A percentile compares a stretch with the other conserved stretches of the same genome.
Evolutionary conservation across 2,113 vertebrate genomes (phyloP).

Genomic region (Daphoenositta chrysoptera): DNA sequence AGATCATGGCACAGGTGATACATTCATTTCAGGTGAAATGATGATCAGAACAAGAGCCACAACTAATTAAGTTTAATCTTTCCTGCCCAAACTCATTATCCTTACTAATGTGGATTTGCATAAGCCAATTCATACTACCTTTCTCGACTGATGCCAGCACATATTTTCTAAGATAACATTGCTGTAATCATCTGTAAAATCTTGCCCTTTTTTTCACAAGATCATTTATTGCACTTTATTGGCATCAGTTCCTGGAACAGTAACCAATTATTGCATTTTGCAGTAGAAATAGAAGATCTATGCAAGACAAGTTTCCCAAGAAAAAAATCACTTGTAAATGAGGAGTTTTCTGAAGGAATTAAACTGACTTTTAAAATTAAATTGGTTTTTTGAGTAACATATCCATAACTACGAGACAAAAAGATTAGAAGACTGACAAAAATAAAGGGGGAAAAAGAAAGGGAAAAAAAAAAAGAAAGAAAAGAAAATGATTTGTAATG

Average conservation of each 20-base stretch:
- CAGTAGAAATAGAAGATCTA: background rate
- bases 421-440: background rate
- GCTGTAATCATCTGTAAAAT: background rate
- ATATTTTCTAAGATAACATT: background rate
- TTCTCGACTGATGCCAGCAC: background rate
- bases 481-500: background rate
- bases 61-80: slow-evolving; percentile 19
- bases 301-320: background rate
- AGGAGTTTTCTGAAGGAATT: background rate
- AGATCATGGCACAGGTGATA: background rate
- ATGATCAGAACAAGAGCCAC: background rate
- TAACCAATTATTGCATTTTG: background rate
- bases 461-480: background rate
- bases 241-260: background rate
- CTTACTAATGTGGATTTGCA: background rate
- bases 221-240: background rate
- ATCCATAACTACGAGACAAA: background rate
- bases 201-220: background rate
- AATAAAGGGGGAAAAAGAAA: rapidly evolving
- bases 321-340: background rate
- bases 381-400: background rate
- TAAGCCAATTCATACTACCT: background rate
- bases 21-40: background rate
- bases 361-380: background rate
- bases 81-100: background rate